A percentile compares a stretch with the other conserved stretches of the same genome.
phyloP scores from a whole-genome alignment of 1,140 invertebrate genomes.

The Platyscapa corneri region DNA sequence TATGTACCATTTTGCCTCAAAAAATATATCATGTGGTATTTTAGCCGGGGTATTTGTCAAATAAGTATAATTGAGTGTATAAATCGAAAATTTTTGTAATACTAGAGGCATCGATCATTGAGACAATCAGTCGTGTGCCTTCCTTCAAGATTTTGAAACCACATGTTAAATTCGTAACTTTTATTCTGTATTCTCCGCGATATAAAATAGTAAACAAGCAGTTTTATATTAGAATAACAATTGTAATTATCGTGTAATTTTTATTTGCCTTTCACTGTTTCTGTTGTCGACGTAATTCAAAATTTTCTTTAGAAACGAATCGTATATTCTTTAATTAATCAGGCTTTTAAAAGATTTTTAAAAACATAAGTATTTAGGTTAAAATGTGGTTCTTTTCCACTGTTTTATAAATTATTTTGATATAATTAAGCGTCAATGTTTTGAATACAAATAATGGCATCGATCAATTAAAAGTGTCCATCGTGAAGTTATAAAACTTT shows the following conservation, averaged over 20 bases:
- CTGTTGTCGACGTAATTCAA: too few relatives aligned
- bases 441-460: not conserved
- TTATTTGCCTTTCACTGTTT: too few relatives aligned
- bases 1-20: not conserved
- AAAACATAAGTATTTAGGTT: too few relatives aligned
- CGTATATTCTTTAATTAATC: too few relatives aligned
- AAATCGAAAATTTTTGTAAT: not conserved
- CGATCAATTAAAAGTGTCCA: not conserved
- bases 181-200: not conserved
- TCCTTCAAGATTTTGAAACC: not conserved
- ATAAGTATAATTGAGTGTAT: constrained; percentile 29
- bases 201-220: too few relatives aligned
- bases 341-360: too few relatives aligned
- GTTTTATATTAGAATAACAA: not conserved
- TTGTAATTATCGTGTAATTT: not conserved
- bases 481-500: not conserved
- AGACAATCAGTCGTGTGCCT: constrained; percentile 15
- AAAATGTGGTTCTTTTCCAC: too few relatives aligned
- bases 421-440: not conserved
- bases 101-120: constrained; percentile 5
- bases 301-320: too few relatives aligned
- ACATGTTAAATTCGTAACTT: constrained; percentile 14
- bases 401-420: not conserved
- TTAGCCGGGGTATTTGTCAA: constrained; percentile 2
- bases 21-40: not conserved